Conservation (phyloP, 2,797 vertebrate species). For the Poecilia velifera region DNA sequence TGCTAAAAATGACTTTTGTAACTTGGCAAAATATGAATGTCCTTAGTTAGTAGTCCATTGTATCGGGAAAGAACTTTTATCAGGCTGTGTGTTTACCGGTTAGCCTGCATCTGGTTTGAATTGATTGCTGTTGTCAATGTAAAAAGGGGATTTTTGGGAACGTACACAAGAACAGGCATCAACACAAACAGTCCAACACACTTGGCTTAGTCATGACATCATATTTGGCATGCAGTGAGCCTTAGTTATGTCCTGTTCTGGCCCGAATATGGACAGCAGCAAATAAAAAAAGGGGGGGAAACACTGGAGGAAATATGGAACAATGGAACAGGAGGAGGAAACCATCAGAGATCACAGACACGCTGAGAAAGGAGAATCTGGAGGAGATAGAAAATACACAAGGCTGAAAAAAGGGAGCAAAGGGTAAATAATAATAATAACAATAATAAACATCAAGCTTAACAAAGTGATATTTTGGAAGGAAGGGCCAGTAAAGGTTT, state of each 20-base stretch:
- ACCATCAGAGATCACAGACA: conserved; percentile 55
- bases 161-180: conserved; percentile 33
- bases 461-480: conserved; percentile 37
- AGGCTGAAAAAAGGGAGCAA: conserved; percentile 1
- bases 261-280: conserved; percentile 67
- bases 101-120: conserved; percentile 44
- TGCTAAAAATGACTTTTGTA: conserved; percentile 58
- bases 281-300: conserved; percentile 49
- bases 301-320: conserved; percentile 61
- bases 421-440: background rate
- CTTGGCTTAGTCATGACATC: conserved; percentile 71
- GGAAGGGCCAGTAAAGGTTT: background rate
- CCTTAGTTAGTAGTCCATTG: conserved; percentile 38
- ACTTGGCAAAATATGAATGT: conserved; percentile 39
- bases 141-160: conserved; percentile 27
- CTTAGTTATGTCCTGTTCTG: conserved; percentile 76
- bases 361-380: conserved; percentile 39
- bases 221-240: conserved; percentile 70
- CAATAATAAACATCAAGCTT: background rate
- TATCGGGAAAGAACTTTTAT: conserved; percentile 1
- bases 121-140: conserved; percentile 39
- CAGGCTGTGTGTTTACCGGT: conserved; percentile 31
- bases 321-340: conserved; percentile 67
- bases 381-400: conserved; percentile 18
- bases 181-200: conserved; percentile 36